Conservation (phyloP, 2,113 vertebrate species). For the Vidua chalybeata region DNA sequence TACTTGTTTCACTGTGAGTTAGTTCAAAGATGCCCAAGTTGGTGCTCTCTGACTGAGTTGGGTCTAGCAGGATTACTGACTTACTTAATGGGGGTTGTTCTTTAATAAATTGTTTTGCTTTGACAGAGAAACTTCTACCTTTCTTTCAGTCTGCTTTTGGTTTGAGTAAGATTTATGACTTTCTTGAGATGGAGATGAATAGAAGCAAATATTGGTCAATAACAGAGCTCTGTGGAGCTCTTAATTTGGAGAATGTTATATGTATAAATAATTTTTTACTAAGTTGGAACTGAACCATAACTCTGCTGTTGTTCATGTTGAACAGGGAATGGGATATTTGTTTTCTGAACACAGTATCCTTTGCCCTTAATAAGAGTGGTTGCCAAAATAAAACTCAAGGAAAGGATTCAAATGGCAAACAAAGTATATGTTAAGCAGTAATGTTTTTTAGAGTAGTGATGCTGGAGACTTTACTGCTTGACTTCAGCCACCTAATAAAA, state of each 20-base stretch:
- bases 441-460: not conserved
- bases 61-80: not conserved
- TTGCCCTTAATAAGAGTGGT: not conserved
- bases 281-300: not conserved
- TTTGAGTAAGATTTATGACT: not conserved
- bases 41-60: not conserved
- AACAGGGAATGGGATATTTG: not conserved
- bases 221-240: not conserved
- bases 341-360: not conserved
- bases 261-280: not conserved
- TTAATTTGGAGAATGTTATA: not conserved
- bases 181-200: not conserved
- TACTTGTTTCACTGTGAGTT: not conserved
- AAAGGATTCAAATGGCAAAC: not conserved
- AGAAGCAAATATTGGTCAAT: not conserved
- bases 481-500: not conserved
- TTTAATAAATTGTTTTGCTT: not conserved
- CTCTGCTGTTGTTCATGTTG: not conserved
- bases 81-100: not conserved
- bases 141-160: not conserved
- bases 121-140: not conserved
- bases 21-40: not conserved
- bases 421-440: not conserved
- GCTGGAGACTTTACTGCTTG: not conserved
- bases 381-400: not conserved